Evolutionary conservation across 2,113 vertebrate species (phyloP).

Genomic region (Pedionomus torquatus): DNA sequence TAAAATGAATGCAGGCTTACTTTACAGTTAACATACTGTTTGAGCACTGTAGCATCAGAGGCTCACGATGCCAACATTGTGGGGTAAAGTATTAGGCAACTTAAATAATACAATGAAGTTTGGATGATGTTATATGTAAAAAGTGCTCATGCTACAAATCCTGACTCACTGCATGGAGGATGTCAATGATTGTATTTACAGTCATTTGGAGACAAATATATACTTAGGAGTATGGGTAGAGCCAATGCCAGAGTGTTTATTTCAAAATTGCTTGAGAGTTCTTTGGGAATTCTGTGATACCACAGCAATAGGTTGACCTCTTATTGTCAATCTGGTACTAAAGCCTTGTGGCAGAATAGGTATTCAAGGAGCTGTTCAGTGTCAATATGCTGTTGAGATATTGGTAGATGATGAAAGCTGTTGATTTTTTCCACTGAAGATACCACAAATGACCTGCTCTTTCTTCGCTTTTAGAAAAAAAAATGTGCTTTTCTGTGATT

Average conservation of each 20-base stretch:
- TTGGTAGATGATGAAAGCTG: background rate
- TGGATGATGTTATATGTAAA: background rate
- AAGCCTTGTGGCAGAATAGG: background rate
- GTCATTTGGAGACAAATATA: background rate
- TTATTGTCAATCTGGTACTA: background rate
- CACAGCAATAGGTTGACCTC: background rate
- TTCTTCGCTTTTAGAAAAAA: constrained; percentile 9
- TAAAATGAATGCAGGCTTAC: background rate
- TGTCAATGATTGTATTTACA: background rate
- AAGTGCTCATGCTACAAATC: background rate
- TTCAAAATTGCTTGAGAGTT: background rate
- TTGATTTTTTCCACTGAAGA: background rate
- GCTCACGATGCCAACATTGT: background rate
- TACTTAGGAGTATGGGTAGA: accelerated
- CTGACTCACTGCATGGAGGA: background rate
- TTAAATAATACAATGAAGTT: background rate
- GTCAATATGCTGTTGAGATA: background rate
- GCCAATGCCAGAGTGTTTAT: background rate
- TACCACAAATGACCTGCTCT: background rate
- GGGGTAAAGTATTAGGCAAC: background rate
- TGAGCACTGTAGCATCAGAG: background rate
- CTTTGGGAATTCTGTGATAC: background rate
- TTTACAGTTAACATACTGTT: background rate
- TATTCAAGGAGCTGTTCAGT: background rate
- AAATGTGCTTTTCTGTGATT: constrained; percentile 37